Evolutionary conservation across 2,113 vertebrate genomes (phyloP).

Genomic region (Echinops telfairi): DNA sequence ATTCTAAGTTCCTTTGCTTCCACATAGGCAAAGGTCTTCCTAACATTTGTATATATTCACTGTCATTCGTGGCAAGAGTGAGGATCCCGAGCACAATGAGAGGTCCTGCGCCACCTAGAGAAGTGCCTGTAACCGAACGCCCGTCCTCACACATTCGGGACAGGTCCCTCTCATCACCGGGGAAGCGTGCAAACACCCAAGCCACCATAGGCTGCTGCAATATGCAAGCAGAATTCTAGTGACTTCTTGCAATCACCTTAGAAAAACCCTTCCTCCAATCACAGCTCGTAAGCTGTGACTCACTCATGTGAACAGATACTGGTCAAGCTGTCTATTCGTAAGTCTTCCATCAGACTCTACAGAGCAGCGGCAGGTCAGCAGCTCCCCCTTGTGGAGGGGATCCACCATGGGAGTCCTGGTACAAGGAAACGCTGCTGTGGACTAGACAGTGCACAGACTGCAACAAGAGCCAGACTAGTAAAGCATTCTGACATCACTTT

Average conservation of each 20-base stretch:
- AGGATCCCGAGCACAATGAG: background rate
- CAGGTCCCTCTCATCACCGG: too few species aligned
- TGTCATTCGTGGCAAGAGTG: background rate
- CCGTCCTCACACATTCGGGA: background rate
- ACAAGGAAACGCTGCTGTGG: background rate
- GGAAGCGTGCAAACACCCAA: background rate
- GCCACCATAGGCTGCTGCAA: background rate
- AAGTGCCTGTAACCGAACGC: background rate
- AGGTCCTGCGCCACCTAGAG: background rate
- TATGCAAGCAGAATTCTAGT: background rate
- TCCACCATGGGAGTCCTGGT: background rate
- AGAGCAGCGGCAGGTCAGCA: too few species aligned
- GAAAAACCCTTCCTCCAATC: background rate
- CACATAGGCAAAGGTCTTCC: background rate
- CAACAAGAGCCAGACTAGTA: background rate
- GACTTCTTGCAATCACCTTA: background rate
- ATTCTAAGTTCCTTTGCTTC: background rate
- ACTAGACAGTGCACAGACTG: background rate
- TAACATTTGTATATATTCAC: background rate
- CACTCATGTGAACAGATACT: background rate
- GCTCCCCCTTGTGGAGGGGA: background rate
- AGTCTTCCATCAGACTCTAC: background rate
- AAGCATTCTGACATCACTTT: background rate
- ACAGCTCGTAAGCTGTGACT: background rate
- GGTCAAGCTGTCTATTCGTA: background rate